Conservation (phyloP, 2,888 invertebrate species). For the Polylopha cassiicola region DNA sequence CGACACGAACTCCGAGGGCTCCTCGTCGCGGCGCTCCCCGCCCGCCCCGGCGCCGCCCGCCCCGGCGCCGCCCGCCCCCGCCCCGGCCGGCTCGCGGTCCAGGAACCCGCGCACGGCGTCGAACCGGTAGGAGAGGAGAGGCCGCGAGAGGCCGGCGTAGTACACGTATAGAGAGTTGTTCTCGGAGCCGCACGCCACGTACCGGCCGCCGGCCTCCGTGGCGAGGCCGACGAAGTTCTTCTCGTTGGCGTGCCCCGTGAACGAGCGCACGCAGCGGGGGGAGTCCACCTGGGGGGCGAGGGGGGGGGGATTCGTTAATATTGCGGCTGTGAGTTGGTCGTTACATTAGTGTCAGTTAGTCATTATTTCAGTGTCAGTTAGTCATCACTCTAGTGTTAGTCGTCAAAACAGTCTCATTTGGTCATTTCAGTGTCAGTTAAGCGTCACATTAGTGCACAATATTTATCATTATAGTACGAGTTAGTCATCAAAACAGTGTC, state of each 20-base stretch:
- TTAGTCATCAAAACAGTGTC: too few species aligned
- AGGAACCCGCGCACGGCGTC: conserved; percentile 87
- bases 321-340: too few species aligned
- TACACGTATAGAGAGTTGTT: conserved; percentile 95
- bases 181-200: conserved; percentile 96
- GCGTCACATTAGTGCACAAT: too few species aligned
- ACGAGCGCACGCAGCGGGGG: conserved; percentile 87
- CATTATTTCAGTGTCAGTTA: too few species aligned
- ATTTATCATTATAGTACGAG: too few species aligned
- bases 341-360: too few species aligned
- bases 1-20: conserved; percentile 94
- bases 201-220: conserved; percentile 86
- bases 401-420: too few species aligned
- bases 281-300: conserved; percentile 87
- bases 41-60: conserved; percentile 89
- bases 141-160: conserved; percentile 92
- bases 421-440: too few species aligned
- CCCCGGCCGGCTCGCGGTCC: conserved; percentile 91
- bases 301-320: too few species aligned
- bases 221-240: conserved; percentile 97
- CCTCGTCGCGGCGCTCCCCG: conserved; percentile 87
- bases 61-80: conserved; percentile 85
- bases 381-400: too few species aligned
- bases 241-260: conserved; percentile 94
- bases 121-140: conserved; percentile 91